Base-by-base conservation (phyloP, 2,888 invertebrate genomes). In the Hedya salicella region DNA sequence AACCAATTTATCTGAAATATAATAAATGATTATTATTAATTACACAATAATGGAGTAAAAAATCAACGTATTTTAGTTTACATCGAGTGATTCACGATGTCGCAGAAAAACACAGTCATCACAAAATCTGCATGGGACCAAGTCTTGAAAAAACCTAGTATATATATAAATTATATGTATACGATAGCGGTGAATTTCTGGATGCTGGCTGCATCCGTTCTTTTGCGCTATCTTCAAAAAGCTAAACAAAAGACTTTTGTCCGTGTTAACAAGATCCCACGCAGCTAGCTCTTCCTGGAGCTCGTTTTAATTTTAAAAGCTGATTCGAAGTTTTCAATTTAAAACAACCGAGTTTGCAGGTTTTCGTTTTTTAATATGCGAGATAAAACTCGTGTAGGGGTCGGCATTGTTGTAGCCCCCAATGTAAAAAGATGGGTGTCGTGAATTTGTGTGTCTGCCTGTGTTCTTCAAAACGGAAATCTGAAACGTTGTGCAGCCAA, bases 221-320 rank as follows among this genome's bases (percentile, higher is more conserved):
- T 44, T 57, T 32, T 44, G 32, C 30, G 30, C 17, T 57, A 57
- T 57, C 56, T 44, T 56, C 42, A 56, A 44, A 46, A 57, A 57
- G 17, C 44, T 17, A 32, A 57, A 57, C 56, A 57, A 57, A 44
- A 57, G 44, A 57, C 56, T 57, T 30, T 57, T 57, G 56, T 57
- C n/a, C 44, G n/a, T 44, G 56, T 57, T 57, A 46, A 57, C 56
- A 46, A 46, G 56, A 44, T 44, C 16, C 13, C 13, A 17, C 21
- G 13, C n/a, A 19, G 50, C 16, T 32, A 5, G 30, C 30, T 25
- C 6, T 13, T 25, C 25, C 16, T 32, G 56, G 13, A 19, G 4
- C 19, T 8, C 5, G 21, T 21, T 48, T n/a, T 21, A 48, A 21
- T 48, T 21, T 21, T 36, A 36, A 36, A 25, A 36, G 36, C 36